Evolutionary conservation across 2,113 vertebrate genomes (phyloP).

Genomic region (Myotis yumanensis): DNA sequence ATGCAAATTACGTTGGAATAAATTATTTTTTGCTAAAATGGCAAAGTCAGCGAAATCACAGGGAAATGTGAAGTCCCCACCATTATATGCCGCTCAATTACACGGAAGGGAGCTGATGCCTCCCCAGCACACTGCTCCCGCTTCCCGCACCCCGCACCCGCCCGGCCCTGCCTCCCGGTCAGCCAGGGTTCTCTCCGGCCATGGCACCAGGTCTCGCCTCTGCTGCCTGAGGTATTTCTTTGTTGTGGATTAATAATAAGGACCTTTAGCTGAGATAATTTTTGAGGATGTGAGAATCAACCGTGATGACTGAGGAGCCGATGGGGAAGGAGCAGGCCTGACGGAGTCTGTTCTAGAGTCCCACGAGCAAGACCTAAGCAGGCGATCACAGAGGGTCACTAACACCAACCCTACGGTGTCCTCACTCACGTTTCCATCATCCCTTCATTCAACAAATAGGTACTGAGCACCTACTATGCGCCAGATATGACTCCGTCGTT

Average conservation of each 20-base stretch:
- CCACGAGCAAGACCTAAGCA: not conserved
- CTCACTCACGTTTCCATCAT: not conserved
- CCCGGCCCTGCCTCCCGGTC: not conserved
- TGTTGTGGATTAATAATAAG: not conserved
- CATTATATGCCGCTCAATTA: constrained; percentile 41
- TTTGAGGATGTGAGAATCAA: not conserved
- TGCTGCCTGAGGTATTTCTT: not conserved
- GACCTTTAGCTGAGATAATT: not conserved
- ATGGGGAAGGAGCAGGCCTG: not conserved
- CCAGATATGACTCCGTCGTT: not conserved
- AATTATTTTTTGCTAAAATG: constrained; percentile 72
- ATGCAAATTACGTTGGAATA: constrained; percentile 79
- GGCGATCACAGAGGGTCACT: not conserved
- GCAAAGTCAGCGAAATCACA: constrained; percentile 72
- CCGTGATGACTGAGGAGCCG: not conserved
- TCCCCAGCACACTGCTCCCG: not conserved
- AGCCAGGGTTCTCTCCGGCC: not conserved
- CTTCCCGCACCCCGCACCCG: no score
- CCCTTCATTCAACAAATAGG: not conserved
- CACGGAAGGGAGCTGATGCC: constrained; percentile 3
- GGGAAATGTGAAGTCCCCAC: not conserved
- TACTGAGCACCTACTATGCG: no score
- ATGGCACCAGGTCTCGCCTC: not conserved
- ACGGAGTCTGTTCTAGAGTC: not conserved
- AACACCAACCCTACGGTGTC: not conserved